Conservation (phyloP, 2,888 invertebrate genomes). For the Caradrina kadenii region DNA sequence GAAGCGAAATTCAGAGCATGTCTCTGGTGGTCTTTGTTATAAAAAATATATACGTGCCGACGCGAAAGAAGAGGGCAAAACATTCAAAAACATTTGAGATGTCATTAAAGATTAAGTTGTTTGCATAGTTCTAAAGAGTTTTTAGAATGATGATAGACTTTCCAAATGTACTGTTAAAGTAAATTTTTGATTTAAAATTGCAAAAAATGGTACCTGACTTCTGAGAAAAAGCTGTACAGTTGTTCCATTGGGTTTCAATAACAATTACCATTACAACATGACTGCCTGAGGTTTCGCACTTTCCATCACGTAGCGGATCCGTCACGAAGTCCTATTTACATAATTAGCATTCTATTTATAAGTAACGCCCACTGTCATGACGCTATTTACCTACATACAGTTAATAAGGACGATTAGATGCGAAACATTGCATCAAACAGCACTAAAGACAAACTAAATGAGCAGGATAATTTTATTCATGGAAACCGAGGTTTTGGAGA, state of each 20-base stretch:
- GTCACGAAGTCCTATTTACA: slow-evolving; percentile 71
- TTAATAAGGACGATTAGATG: slow-evolving; percentile 55
- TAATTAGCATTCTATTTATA: slow-evolving; percentile 68
- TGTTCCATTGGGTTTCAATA: slow-evolving; percentile 34
- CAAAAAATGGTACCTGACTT: slow-evolving; percentile 20
- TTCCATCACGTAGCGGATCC: slow-evolving; percentile 70
- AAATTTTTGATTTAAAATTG: slow-evolving; percentile 12
- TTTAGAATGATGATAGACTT: slow-evolving; percentile 1
- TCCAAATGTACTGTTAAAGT: not conserved
- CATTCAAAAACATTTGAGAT: slow-evolving; percentile 17
- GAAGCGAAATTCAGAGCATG: slow-evolving; percentile 23
- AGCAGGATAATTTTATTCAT: slow-evolving; percentile 17
- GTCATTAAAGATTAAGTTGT: slow-evolving; percentile 12
- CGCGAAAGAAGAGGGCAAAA: slow-evolving; percentile 1
- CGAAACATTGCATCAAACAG: slow-evolving; percentile 10
- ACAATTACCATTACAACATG: slow-evolving; percentile 57
- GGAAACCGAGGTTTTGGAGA: not conserved
- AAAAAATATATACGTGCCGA: no score
- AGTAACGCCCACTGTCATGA: slow-evolving; percentile 51
- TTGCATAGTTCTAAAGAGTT: not conserved
- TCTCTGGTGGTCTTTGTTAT: not conserved
- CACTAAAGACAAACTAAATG: slow-evolving; percentile 20
- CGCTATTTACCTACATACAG: slow-evolving; percentile 57
- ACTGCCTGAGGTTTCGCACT: slow-evolving; percentile 66
- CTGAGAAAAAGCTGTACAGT: slow-evolving; percentile 37